Evolutionary conservation across 2,113 vertebrate genomes (phyloP), one percentile per base, ranked within the genome.

Genomic region (Xyrauchen texanus): DNA sequence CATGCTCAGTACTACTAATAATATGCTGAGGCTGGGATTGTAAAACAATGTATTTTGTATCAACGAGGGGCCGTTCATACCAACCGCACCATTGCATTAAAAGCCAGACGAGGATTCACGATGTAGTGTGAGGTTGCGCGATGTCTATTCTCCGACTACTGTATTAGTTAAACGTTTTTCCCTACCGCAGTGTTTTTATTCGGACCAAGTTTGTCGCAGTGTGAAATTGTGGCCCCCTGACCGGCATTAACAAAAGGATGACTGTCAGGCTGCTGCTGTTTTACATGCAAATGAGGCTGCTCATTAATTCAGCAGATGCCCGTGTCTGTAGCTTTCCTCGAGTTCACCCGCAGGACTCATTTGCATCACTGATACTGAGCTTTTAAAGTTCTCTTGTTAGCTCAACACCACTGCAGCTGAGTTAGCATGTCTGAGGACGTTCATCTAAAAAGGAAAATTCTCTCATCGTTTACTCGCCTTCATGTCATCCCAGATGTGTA

Each of bases 281-380:
- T 76, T 53, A 80, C 69, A 84, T 84, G 82, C 78, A 84, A 78
- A 84, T 84, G 15, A 84, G 82, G 10, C 13, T 66, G 75, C 64
- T 84, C 74, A 78, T 84, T 81, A 84, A 84, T 78, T 81, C 75
- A 51, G 78, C 82, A 84, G 82, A 79, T 84, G 82, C 80, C 80
- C 57, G 66, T 10, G 60, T 79, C 71, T 57, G 61, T 58, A 15
- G 45, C 15, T 52, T 21, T 34, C 66, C 57, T 61, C 21, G 47
- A 78, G 82, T 81, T 84, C 78, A 81, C 66, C 16, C 57, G 15
- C 42, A 58, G 74, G 82, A 53, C 82, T 84, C 78, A 67, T 83
- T 83, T 77, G 69, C 78, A 77, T 81, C 63, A 11, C 65, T 21
- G 60, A 42, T 51, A 34, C 21, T 34, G 21, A 34, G 66, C 69